Evolutionary conservation across 2,888 invertebrate species (phyloP).

Genomic region (Cancer borealis): DNA sequence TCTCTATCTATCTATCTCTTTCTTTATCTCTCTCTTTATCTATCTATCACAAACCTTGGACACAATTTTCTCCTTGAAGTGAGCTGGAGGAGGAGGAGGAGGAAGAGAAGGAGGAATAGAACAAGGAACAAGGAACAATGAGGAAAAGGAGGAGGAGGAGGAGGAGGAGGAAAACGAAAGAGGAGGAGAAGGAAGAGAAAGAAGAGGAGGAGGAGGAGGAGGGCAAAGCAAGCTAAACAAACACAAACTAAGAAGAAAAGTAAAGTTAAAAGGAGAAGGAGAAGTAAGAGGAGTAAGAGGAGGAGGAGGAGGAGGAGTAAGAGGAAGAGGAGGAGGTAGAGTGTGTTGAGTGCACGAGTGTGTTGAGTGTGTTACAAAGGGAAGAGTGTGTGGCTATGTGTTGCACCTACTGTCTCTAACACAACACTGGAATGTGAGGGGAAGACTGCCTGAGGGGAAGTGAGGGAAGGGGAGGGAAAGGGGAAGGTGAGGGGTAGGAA

Average conservation of each 20-base stretch:
- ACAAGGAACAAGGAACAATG: neutral
- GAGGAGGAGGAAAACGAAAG: neutral
- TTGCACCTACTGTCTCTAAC: neutral
- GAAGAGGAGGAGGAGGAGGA: neutral
- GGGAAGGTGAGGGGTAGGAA: neutral
- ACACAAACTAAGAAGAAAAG: no score
- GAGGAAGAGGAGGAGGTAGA: neutral
- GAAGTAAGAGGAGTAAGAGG: neutral
- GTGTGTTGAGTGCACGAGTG: neutral
- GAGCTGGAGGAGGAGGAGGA: neutral
- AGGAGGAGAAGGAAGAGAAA: neutral
- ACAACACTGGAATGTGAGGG: neutral
- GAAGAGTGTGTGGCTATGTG: neutral
- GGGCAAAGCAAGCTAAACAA: neutral
- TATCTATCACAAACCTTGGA: neutral
- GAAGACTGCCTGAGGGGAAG: neutral
- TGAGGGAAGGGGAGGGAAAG: neutral
- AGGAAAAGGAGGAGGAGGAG: neutral
- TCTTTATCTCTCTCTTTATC: conserved; percentile 7
- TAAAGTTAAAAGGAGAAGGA: neutral
- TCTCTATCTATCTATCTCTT: neutral
- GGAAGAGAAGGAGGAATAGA: neutral
- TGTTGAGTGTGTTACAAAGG: neutral
- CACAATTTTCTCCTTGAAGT: neutral
- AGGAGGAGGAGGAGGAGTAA: neutral